Evolutionary conservation across 1,140 invertebrate species (phyloP).

Genomic region (Delia radicum): DNA sequence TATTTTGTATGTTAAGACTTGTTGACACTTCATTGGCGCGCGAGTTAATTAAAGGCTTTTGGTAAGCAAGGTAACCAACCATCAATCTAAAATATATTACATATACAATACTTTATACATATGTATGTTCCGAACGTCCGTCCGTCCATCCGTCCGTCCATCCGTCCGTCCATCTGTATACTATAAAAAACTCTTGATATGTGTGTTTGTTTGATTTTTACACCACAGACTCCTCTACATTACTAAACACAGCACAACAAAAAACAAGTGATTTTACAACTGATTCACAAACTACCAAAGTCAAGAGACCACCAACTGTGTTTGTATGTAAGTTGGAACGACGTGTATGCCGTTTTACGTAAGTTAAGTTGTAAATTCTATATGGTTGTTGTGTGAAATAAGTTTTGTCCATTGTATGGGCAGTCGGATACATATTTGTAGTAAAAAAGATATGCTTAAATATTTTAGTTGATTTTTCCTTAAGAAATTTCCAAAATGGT

Average conservation of each 20-base stretch:
- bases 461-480: neutral
- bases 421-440: neutral
- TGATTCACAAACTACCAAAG: neutral
- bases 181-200: neutral
- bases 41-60: slow-evolving; percentile 52
- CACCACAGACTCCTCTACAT: neutral
- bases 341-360: neutral
- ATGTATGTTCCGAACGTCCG: too few relatives aligned
- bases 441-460: neutral
- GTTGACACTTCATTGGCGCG: slow-evolving; percentile 55
- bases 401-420: neutral
- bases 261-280: neutral
- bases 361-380: slow-evolving; percentile 23
- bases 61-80: slow-evolving; percentile 21
- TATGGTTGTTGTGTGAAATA: slow-evolving; percentile 22
- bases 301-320: neutral
- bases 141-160: neutral
- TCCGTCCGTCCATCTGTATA: neutral
- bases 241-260: neutral
- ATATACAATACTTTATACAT: too few relatives aligned
- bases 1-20: slow-evolving; percentile 36
- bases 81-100: slow-evolving; percentile 8
- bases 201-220: neutral
- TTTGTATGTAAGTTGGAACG: neutral
- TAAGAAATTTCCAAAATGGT: neutral